Evolutionary conservation across 2,888 invertebrate genomes (phyloP).

Genomic region (Nowickia ferox): DNA sequence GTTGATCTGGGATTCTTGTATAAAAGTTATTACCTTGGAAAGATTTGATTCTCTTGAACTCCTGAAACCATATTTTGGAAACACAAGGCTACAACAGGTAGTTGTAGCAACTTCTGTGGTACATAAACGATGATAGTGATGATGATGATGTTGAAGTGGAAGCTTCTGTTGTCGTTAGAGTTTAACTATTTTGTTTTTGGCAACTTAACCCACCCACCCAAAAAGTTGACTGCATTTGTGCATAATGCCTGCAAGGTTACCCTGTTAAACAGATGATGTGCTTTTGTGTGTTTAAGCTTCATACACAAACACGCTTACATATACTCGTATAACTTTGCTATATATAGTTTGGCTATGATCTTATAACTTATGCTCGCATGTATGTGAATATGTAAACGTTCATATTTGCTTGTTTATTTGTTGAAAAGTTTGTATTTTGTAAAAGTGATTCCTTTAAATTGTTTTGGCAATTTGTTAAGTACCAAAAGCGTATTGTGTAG

Average conservation of each 20-base stretch:
- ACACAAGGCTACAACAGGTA: constrained; percentile 11
- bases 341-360: constrained; percentile 14
- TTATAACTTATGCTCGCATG: not conserved
- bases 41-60: constrained; percentile 20
- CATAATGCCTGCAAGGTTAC: constrained; percentile 30
- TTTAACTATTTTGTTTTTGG: constrained; percentile 57
- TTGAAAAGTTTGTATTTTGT: constrained; percentile 28
- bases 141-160: constrained; percentile 9
- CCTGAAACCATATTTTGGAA: constrained; percentile 15
- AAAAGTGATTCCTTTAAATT: constrained; percentile 68
- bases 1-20: no score
- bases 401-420: constrained; percentile 17
- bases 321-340: not conserved
- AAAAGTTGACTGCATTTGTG: constrained; percentile 60
- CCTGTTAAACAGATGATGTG: constrained; percentile 18
- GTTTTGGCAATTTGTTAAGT: constrained; percentile 72
- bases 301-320: not conserved
- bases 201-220: constrained; percentile 41
- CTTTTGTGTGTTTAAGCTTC: constrained; percentile 13
- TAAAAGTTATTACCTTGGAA: not conserved
- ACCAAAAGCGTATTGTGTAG: constrained; percentile 67
- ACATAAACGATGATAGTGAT: constrained; percentile 16
- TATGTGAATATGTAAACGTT: not conserved
- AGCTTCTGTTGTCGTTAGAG: constrained; percentile 17
- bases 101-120: constrained; percentile 2